Conservation (phyloP, 2,797 vertebrate species). For the Antrozous pallidus region DNA sequence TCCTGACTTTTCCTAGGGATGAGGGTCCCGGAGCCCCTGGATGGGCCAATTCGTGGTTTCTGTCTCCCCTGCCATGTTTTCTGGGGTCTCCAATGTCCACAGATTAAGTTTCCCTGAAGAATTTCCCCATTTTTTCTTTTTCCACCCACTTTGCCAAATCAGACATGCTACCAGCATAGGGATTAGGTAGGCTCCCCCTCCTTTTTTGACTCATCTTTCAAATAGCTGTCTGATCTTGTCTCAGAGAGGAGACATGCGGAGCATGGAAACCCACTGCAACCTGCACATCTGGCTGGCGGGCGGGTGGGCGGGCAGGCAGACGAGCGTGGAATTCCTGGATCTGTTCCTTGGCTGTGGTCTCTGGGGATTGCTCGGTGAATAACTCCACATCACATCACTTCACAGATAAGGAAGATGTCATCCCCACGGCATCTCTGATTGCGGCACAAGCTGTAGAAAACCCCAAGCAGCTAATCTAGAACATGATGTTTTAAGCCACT, state of each 20-base stretch:
- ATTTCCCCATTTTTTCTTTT: not conserved
- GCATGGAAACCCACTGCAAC: not conserved
- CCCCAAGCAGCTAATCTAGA: slow-evolving; percentile 70
- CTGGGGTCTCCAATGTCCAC: not conserved
- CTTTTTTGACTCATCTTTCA: not conserved
- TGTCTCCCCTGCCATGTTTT: not conserved
- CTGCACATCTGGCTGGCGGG: slow-evolving; percentile 64
- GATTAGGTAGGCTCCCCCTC: not conserved
- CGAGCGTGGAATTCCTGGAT: slow-evolving; percentile 63
- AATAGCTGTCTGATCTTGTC: slow-evolving; percentile 38
- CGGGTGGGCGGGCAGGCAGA: not conserved
- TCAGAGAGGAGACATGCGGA: not conserved
- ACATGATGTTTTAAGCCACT: slow-evolving; percentile 70
- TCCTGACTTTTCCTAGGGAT: not conserved
- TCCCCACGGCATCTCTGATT: slow-evolving; percentile 70
- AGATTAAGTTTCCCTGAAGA: not conserved
- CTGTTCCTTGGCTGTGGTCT: slow-evolving; percentile 44
- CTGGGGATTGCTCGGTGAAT: slow-evolving; percentile 54
- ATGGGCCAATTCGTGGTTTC: accelerated
- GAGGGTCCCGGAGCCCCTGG: not conserved
- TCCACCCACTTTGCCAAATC: not conserved
- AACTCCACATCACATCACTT: slow-evolving; percentile 61
- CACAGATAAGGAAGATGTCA: slow-evolving; percentile 75
- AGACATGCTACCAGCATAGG: not conserved
- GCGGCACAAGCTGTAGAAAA: slow-evolving; percentile 68